phyloP scores from a whole-genome alignment of 2,797 vertebrate species.

The Zalophus californianus region DNA sequence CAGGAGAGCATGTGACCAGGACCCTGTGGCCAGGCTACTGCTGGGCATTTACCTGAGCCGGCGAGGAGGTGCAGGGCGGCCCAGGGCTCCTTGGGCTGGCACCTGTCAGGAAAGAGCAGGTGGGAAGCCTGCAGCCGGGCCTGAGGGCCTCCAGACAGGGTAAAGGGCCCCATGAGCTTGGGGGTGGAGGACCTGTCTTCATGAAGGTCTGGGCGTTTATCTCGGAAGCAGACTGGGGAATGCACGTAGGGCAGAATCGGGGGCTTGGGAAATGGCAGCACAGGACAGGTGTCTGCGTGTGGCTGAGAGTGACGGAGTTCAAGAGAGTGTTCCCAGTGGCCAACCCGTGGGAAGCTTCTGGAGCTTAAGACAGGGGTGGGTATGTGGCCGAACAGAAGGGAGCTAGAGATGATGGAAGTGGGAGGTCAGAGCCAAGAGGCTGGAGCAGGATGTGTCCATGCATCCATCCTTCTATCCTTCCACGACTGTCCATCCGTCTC shows the following conservation, averaged over 20 bases:
- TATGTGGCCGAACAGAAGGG: rapidly evolving
- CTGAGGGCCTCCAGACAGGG: background rate
- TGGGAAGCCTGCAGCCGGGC: rapidly evolving
- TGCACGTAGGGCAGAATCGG: rapidly evolving
- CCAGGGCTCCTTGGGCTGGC: background rate
- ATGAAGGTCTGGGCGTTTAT: background rate
- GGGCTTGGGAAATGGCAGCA: too few relatives aligned
- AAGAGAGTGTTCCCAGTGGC: too few relatives aligned
- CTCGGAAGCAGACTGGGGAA: rapidly evolving
- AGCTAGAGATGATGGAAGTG: background rate
- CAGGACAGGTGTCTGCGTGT: rapidly evolving
- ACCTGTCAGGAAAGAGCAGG: rapidly evolving
- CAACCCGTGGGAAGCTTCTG: background rate
- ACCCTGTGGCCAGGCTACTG: background rate
- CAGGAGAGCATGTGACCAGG: rapidly evolving
- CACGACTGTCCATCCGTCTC: background rate
- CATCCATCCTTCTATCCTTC: rapidly evolving
- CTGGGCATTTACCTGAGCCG: background rate
- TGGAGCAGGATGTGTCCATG: rapidly evolving
- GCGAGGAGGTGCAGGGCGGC: rapidly evolving
- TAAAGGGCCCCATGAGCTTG: rapidly evolving
- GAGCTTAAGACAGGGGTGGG: too few relatives aligned
- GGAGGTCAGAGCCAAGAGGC: background rate
- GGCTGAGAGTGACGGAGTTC: too few relatives aligned
- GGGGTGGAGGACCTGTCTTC: background rate